A percentile compares a stretch with the other conserved stretches of the same genome.
Evolutionary conservation across 2,888 invertebrate genomes (phyloP).

Genomic region (Lydus trimaculatus): DNA sequence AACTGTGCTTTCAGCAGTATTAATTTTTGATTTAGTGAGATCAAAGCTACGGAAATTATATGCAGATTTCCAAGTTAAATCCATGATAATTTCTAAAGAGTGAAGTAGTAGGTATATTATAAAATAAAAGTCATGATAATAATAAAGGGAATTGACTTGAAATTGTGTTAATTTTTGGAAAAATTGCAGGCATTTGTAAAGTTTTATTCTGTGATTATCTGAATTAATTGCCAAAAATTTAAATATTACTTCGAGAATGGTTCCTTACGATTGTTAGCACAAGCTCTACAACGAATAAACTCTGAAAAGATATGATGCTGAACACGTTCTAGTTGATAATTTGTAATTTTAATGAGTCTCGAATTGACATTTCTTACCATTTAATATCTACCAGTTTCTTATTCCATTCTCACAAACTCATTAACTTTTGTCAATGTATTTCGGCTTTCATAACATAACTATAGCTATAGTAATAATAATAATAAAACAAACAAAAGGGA

Average conservation of each 20-base stretch:
- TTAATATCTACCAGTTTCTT: background rate
- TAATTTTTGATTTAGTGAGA: no score
- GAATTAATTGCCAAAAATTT: background rate
- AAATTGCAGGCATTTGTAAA: background rate
- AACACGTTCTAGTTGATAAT: background rate
- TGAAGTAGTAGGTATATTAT: no score
- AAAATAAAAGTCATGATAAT: background rate
- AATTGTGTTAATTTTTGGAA: background rate
- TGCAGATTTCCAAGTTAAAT: no score
- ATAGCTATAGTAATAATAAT: background rate
- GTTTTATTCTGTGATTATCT: background rate
- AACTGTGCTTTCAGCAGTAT: no score
- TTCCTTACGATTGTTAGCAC: background rate
- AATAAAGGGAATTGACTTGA: background rate
- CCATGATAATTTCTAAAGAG: no score
- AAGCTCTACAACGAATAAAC: background rate
- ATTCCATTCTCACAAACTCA: background rate
- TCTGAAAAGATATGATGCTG: background rate
- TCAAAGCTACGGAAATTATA: no score
- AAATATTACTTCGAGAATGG: background rate
- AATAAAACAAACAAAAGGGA: background rate
- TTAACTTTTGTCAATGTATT: background rate
- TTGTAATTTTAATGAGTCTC: background rate
- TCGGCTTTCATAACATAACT: background rate
- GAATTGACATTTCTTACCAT: background rate